Percentiles rank a stretch among this genome's conserved stretches.
phyloP scores from a whole-genome alignment of 1,140 invertebrate genomes.

The Apis mellifera region Amel_HAv3.1 CM009945.2:2344501-2345000 shows the following conservation, averaged over 20 bases:
- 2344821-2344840: background rate
- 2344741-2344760: too few species aligned
- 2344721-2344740: too few species aligned
- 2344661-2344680: too few species aligned
- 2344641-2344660: too few species aligned
- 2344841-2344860: background rate
- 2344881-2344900: conserved; percentile 1
- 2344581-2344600: conserved; percentile 1
- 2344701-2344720: too few species aligned
- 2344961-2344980: conserved; percentile 60
- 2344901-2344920: background rate
- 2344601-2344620: too few species aligned
- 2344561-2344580: background rate
- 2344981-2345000: conserved; percentile 48
- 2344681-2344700: too few species aligned
- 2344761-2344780: too few species aligned
- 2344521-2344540: background rate
- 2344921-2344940: background rate
- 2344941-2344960: background rate
- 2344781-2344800: too few species aligned
- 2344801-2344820: too few species aligned
- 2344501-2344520: too few species aligned
- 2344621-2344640: too few species aligned
- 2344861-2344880: background rate
- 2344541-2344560: background rate